These are phyloP conservation scores for Dryas iulia DNA, from an alignment of 1,140 invertebrate species.

Conservation along the genomic window DNA sequence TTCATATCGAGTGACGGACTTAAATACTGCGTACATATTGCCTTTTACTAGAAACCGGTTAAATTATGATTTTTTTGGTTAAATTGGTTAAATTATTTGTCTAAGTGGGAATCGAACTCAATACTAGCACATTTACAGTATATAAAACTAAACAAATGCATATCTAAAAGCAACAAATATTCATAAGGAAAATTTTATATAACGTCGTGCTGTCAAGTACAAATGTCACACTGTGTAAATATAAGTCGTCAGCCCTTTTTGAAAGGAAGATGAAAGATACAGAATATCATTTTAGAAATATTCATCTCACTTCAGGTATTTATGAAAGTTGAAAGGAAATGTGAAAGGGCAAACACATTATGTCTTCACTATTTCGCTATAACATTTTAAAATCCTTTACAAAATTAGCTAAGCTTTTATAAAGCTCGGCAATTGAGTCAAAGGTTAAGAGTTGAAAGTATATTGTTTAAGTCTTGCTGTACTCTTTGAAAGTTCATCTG, in stretches of 20 bases:
- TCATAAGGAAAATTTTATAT: neutral
- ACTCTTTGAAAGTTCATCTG: neutral
- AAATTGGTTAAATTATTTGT: too few relatives aligned
- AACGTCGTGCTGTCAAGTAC: neutral
- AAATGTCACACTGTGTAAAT: neutral
- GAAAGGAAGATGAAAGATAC: neutral
- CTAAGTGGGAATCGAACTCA: too few relatives aligned
- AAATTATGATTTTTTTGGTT: too few relatives aligned
- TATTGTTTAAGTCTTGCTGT: neutral
- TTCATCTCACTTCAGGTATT: neutral
- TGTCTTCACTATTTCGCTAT: neutral
- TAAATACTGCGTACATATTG: too few relatives aligned
- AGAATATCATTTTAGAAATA: neutral
- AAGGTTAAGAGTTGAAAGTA: neutral
- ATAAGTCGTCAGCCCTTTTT: neutral
- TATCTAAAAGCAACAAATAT: too few relatives aligned
- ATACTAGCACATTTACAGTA: too few relatives aligned
- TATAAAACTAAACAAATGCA: too few relatives aligned
- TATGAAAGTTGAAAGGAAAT: neutral
- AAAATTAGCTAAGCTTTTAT: neutral
- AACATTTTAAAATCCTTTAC: neutral
- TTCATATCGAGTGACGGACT: too few relatives aligned
- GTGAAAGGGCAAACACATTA: neutral
- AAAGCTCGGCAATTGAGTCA: neutral
- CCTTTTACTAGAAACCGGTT: too few relatives aligned